Evolutionary conservation across 2,113 vertebrate genomes (phyloP).

Genomic region (Brachionichthys hirsutus): DNA sequence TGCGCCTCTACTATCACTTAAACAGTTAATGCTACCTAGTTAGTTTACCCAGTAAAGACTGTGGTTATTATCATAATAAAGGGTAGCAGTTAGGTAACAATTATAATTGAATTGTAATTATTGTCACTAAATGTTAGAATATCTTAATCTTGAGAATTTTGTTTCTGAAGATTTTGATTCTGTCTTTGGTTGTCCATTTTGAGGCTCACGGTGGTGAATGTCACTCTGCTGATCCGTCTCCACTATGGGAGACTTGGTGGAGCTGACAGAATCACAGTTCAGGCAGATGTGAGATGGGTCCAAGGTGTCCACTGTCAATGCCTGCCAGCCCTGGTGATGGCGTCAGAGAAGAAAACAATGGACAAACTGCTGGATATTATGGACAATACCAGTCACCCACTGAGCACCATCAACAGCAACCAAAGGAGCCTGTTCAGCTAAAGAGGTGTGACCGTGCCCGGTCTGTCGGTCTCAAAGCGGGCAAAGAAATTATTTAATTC

Average conservation of each 20-base stretch:
- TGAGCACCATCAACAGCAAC: too few species aligned
- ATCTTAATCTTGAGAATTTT: not conserved
- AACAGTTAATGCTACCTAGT: slow-evolving; percentile 8
- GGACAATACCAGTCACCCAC: too few species aligned
- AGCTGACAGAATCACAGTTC: slow-evolving; percentile 58
- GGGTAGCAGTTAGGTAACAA: slow-evolving; percentile 1
- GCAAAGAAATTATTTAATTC: too few species aligned
- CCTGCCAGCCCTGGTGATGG: slow-evolving; percentile 54
- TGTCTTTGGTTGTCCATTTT: not conserved
- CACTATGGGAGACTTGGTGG: slow-evolving; percentile 35
- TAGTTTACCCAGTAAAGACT: not conserved
- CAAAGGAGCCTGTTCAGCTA: too few species aligned
- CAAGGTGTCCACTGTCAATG: slow-evolving; percentile 58
- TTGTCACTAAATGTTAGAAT: not conserved
- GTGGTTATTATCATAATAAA: not conserved
- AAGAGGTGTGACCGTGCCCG: too few species aligned
- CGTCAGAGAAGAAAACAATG: too few species aligned
- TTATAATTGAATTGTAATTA: not conserved
- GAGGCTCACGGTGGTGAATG: slow-evolving; percentile 1
- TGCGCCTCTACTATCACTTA: slow-evolving; percentile 20
- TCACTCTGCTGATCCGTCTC: slow-evolving; percentile 20
- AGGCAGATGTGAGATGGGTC: slow-evolving; percentile 45
- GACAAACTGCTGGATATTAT: too few species aligned
- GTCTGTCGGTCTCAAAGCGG: too few species aligned
- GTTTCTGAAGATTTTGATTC: not conserved